Base-by-base conservation (phyloP, 2,113 vertebrate species). In the Pteronura brasiliensis region DNA sequence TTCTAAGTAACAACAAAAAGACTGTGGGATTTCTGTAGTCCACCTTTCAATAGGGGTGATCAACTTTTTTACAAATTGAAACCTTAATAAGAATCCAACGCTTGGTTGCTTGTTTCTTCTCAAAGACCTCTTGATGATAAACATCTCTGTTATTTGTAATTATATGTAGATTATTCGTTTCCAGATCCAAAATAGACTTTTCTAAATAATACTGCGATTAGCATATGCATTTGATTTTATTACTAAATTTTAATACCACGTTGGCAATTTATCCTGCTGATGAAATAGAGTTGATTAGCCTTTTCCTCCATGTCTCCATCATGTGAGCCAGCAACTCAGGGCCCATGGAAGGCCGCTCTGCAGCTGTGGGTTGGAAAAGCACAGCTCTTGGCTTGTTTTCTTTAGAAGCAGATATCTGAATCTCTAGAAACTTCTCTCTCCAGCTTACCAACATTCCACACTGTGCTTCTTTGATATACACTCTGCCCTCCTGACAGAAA, bases 121-220 rank as follows among this genome's bases (percentile, higher is more conserved):
- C 98, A 99, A 99, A 99, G 98, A 98, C 98, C 98, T 96, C 99
- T 98, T 99, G 98, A 98, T 98, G 98, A 98, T 98, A 98, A 98
- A 98, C 98, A 98, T 98, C 98, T 98, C 97, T 72, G 98, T 98
- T 98, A 97, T 98, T 98, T 98, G 98, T 98, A 98, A 99, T 99
- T 99, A 98, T 96, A 97, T 98, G 98, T 95, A 98, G 98, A 99
- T 99, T 98, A 98, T 98, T 98, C 98, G 95, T 98, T 98, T 98
- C 98, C 95, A 97, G 97, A 97, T 98, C 98, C 97, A 98, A 98
- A 98, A 98, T 96, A 99, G 98, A 97, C 96, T 98, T 98, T 98
- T 98, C 98, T 98, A 98, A 99, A 98, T 98, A 98, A 98, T 98
- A 89, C 97, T 39, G 96, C 97, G 98, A 99, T 98, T 98, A 98